Base-by-base conservation (phyloP, 2,113 vertebrate species). In the Colinus virginianus region DNA sequence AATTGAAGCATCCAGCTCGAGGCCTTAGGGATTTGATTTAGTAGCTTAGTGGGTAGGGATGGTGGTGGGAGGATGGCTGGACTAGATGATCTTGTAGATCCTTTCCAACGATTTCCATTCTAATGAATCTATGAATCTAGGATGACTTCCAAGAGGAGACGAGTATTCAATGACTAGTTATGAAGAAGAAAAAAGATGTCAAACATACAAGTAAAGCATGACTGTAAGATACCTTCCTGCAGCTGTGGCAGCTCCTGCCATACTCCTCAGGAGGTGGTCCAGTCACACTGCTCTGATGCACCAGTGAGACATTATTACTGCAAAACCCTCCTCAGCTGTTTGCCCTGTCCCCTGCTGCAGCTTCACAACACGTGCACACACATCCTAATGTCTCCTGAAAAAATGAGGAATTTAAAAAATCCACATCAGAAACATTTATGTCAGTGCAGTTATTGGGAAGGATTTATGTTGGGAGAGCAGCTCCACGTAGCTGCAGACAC, bases 1-100 rank as follows among this genome's bases (percentile, higher is more conserved):
- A 81, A 90, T 16, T 64, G 53, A 72, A 82, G 53, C 32, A 72
- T 7, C 32, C 46, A 84, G 25, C 28, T 88, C 69, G 42, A 80
- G 59, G 88, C 69, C 72, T 91, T 84, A 36, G 36, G 36, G 36
- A 36, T 36, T 36, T 36, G 36, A 36, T 36, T 36, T 7, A 36
- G 36, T 36, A 36, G 36, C 36, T 36, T 36, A 36, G 36, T 36
- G 36, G 36, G 36, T 36, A 36, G 36, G 36, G 36, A 36, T 36
- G 36, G 36, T 36, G 36, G 36, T 36, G 36, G 36, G 36, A 36
- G 36, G 36, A 36, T 36, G 36, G 36, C 36, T 36, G 36, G 36
- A 36, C 36, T 36, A 36, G 36, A 36, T 36, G 36, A 36, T 36
- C 36, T 36, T 36, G 36, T 36, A 36, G 36, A 8, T 36, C 36